Conservation (phyloP, 2,113 vertebrate genomes). For the Thamnaconus septentrionalis region DNA sequence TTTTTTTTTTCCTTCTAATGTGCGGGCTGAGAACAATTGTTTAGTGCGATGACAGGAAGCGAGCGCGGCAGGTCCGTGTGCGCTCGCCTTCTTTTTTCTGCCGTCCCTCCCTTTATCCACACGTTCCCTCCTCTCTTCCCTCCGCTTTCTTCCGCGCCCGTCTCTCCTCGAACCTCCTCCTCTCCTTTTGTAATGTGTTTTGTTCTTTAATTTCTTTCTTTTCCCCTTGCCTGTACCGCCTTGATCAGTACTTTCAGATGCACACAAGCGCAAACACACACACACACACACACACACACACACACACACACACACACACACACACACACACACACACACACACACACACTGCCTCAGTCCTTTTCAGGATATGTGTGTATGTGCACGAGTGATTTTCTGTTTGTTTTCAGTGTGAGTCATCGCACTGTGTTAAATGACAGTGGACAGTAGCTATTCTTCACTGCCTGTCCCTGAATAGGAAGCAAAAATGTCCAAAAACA, state of each 20-base stretch:
- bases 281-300: background rate
- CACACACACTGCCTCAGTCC: slow-evolving; percentile 44
- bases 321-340: background rate
- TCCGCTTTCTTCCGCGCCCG: too few species aligned
- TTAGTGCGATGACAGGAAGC: slow-evolving; percentile 39
- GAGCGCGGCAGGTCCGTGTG: slow-evolving; percentile 20
- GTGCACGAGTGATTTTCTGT: background rate
- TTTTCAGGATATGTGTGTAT: slow-evolving; percentile 43
- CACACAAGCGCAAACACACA: too few species aligned
- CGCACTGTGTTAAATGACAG: slow-evolving; percentile 38
- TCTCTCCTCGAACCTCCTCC: too few species aligned
- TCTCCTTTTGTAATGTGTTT: too few species aligned
- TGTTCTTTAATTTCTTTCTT: too few species aligned
- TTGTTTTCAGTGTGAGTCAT: slow-evolving; percentile 54
- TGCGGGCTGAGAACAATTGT: slow-evolving; percentile 22
- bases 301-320: background rate
- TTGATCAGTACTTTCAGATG: too few species aligned
- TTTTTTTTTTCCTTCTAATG: too few species aligned
- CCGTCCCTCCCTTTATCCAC: slow-evolving; percentile 19
- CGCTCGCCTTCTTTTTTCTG: background rate
- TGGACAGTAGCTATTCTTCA: slow-evolving; percentile 15
- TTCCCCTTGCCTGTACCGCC: too few species aligned
- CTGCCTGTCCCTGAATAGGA: slow-evolving; percentile 21
- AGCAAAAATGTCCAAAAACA: background rate
- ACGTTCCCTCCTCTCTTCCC: too few species aligned